A percentile compares a stretch with the other conserved stretches of the same genome.
Conservation (phyloP, 2,113 vertebrate species). For the Vicugna pacos region DNA sequence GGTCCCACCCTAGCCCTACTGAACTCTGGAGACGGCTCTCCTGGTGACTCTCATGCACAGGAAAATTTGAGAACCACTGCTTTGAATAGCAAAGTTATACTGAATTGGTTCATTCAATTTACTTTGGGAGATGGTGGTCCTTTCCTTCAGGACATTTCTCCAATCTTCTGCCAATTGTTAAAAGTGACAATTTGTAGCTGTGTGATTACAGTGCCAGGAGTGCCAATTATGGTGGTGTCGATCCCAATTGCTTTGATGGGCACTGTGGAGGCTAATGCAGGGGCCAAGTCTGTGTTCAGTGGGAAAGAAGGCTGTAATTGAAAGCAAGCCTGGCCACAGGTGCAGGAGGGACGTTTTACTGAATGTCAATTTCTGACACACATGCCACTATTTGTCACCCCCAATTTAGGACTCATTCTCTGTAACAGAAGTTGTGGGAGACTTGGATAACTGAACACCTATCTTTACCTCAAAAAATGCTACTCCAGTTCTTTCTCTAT, state of each 20-base stretch:
- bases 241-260: not conserved
- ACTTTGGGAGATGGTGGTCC: not conserved
- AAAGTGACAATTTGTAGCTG: not conserved
- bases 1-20: not conserved
- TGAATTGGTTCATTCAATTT: not conserved
- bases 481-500: not conserved
- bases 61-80: not conserved
- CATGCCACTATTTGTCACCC: not conserved
- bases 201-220: not conserved
- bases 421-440: not conserved
- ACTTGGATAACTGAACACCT: not conserved
- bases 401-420: not conserved
- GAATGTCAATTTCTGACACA: not conserved
- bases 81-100: conserved; percentile 17
- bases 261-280: not conserved
- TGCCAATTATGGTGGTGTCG: not conserved
- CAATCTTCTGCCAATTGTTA: not conserved
- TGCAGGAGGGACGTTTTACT: not conserved
- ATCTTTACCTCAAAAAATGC: not conserved
- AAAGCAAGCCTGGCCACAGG: not conserved
- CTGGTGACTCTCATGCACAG: not conserved
- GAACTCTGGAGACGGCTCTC: not conserved
- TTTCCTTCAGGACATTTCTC: not conserved
- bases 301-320: not conserved
- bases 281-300: not conserved